Evolutionary conservation across 2,797 vertebrate species (phyloP), one percentile per base, ranked within the genome.

Genomic region (Helicolenus hilgendorfi): DNA sequence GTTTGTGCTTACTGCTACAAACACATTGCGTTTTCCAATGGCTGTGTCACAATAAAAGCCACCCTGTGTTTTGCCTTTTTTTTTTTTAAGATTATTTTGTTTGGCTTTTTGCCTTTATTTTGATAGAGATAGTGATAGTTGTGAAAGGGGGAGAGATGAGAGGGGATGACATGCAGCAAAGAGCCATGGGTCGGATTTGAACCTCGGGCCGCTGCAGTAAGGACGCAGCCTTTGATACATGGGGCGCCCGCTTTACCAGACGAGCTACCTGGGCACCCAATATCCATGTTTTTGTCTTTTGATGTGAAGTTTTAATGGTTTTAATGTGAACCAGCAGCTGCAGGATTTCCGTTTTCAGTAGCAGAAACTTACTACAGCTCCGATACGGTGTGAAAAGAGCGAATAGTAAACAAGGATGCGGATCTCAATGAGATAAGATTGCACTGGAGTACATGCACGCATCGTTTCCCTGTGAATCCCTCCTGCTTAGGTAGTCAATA

Each of bases 11-110:
- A 45, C 41, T 80, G 11, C 29, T 33, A 33, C 53, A 24, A 38
- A 36, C 18, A 45, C 8, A 13, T 22, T 56, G 7, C 53, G 33
- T 38, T 56, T 64, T 64, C 13, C 18, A 22, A 22, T 33, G 53
- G 56, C n/a, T 72, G 45, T 22, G 36, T 35, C 15, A 20, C 49
- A 53, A 53, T 53, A 53, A 4, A 53, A 53, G 18, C 18, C 20
- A 0, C 0, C 49, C 9, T 7, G 0, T 11, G 20, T 24, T 80
- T 35, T 29, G 6, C 59, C 4, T 8, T 36, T 14, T 1, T 18
- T 45, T 41, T 41, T 14, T 41, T 15, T 4, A 29, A 29, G 4
- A 45, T 45, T 45, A 18, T 45, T 18, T 45, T 45, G 15, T 1
- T 45, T 45, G 41, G 41, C 41, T 45, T 45, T 45, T 18, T 45